Evolutionary conservation across 2,797 vertebrate species (phyloP).

Genomic region (Staurois parvus): DNA sequence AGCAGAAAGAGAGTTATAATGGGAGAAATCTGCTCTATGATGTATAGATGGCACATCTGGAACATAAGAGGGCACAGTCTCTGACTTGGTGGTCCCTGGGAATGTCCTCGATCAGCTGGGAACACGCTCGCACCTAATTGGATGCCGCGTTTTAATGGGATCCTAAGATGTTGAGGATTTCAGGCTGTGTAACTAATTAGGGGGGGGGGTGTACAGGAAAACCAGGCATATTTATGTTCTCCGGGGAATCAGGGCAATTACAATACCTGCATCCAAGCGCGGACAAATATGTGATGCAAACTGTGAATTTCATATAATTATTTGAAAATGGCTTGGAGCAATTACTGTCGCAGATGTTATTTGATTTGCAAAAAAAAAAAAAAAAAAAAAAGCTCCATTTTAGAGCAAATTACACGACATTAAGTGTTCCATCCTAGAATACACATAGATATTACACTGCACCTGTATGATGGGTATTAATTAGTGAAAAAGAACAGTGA

Average conservation of each 20-base stretch:
- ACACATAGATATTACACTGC: background rate
- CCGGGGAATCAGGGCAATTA: conserved; percentile 10
- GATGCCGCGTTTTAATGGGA: background rate
- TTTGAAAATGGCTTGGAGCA: conserved; percentile 21
- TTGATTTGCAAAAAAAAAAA: background rate
- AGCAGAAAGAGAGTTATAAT: no score
- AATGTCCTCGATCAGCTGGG: background rate
- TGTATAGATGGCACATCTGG: no score
- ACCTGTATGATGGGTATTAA: background rate
- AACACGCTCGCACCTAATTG: background rate
- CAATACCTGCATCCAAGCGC: conserved; percentile 2
- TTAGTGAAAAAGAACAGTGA: background rate
- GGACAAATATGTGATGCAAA: conserved; percentile 19
- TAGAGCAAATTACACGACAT: background rate
- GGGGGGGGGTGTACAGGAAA: background rate
- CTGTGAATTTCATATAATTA: conserved; percentile 39
- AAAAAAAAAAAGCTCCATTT: background rate
- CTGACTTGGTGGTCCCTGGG: background rate
- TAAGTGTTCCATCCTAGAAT: background rate
- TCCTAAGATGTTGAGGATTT: background rate
- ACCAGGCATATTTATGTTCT: conserved; percentile 1
- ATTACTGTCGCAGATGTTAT: conserved; percentile 32
- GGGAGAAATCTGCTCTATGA: no score
- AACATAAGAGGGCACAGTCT: background rate
- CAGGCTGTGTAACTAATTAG: background rate